Evolutionary conservation across 2,797 vertebrate species (phyloP).

Genomic region (Tympanoctomys barrerae): DNA sequence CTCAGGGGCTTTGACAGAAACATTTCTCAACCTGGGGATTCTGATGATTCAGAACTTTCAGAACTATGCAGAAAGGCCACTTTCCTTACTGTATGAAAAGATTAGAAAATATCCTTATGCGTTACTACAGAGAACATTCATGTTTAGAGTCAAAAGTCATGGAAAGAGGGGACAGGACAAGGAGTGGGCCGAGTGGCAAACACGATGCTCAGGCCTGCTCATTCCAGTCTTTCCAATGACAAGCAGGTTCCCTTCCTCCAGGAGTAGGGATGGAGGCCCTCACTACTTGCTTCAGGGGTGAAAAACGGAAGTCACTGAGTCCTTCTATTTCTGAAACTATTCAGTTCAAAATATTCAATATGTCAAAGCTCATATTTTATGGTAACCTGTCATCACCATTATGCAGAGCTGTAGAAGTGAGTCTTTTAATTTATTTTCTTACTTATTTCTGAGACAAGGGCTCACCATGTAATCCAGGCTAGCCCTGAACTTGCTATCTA

Average conservation of each 20-base stretch:
- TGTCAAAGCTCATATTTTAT: background rate
- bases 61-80: background rate
- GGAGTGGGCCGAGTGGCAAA: background rate
- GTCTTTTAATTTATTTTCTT: background rate
- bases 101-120: background rate
- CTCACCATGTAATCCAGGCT: background rate
- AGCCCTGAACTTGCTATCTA: background rate
- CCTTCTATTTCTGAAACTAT: background rate
- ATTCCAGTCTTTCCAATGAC: constrained; percentile 66
- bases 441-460: background rate
- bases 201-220: constrained; percentile 87
- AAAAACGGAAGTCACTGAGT: no score
- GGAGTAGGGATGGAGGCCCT: background rate
- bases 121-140: background rate
- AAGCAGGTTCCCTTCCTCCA: constrained; percentile 86
- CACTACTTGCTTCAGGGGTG: constrained; percentile 39
- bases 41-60: background rate
- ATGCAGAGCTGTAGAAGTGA: background rate
- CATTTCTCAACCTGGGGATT: no score
- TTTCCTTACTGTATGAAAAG: background rate
- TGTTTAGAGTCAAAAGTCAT: background rate
- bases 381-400: no score
- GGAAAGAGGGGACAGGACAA: background rate
- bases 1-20: background rate
- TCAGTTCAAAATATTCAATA: background rate